Percentiles rank a stretch among this genome's conserved stretches.
phyloP scores from a whole-genome alignment of 2,888 invertebrate genomes.

The Stegana nigrithorax region DNA sequence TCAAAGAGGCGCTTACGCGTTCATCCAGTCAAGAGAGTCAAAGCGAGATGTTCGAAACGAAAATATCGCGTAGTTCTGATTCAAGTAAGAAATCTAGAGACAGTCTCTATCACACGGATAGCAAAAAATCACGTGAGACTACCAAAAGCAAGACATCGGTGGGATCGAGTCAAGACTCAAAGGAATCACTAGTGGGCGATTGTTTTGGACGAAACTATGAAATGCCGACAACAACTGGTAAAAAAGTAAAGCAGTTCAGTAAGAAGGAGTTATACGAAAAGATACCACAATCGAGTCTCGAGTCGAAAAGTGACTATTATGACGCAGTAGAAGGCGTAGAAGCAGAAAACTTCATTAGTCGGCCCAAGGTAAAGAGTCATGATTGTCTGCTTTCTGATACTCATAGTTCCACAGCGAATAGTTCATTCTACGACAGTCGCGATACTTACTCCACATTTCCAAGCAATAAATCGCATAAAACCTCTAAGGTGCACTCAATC shows the following conservation, averaged over 20 bases:
- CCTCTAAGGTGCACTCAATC: conserved; percentile 75
- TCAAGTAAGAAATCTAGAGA: conserved; percentile 76
- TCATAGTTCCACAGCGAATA: conserved; percentile 64
- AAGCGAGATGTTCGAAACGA: conserved; percentile 77
- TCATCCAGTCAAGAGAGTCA: conserved; percentile 79
- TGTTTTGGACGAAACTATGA: conserved; percentile 69
- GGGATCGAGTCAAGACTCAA: conserved; percentile 75
- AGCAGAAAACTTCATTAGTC: conserved; percentile 42
- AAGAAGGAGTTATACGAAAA: conserved; percentile 70
- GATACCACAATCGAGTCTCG: conserved; percentile 74
- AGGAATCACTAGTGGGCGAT: conserved; percentile 71
- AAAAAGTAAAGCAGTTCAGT: conserved; percentile 63
- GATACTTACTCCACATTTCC: conserved; percentile 76
- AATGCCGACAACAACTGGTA: conserved; percentile 69
- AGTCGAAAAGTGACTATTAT: conserved; percentile 79
- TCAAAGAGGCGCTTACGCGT: conserved; percentile 75
- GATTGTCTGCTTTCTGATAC: conserved; percentile 73
- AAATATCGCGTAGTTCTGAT: conserved; percentile 75
- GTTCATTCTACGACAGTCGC: conserved; percentile 72
- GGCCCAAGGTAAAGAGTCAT: conserved; percentile 72
- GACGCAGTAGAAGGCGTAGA: conserved; percentile 71
- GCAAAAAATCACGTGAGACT: conserved; percentile 75
- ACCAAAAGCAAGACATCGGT: conserved; percentile 75
- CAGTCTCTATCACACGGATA: conserved; percentile 76
- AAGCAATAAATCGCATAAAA: conserved; percentile 72